Percentiles rank a stretch among this genome's conserved stretches.
phyloP scores from a whole-genome alignment of 1,140 invertebrate genomes.

The Drosophila ficusphila region DNA sequence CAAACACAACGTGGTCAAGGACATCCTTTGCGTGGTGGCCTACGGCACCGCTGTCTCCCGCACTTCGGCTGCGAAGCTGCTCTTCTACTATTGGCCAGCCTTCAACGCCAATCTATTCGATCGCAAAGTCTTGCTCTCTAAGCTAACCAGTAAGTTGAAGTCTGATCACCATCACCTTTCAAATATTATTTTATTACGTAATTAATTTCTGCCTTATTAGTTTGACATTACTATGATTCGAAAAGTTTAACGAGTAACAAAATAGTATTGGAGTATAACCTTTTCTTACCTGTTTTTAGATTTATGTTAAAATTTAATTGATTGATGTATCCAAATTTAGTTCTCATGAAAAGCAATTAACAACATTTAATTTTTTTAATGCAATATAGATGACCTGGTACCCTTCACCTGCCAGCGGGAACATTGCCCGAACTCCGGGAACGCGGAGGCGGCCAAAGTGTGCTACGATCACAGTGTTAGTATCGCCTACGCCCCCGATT shows the following conservation, averaged over 20 bases:
- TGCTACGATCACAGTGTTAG: conserved; percentile 95
- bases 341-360: too few relatives aligned
- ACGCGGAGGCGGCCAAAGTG: conserved; percentile 95
- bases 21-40: conserved; percentile 97
- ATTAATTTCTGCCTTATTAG: too few relatives aligned
- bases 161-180: not conserved
- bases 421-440: conserved; percentile 92
- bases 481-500: conserved; percentile 92
- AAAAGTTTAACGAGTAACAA: too few relatives aligned
- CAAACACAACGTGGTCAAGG: conserved; percentile 94
- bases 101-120: conserved; percentile 97
- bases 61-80: conserved; percentile 96
- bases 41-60: conserved; percentile 97
- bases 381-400: conserved; percentile 87
- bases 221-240: too few relatives aligned
- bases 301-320: not conserved
- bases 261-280: too few relatives aligned
- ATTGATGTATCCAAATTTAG: too few relatives aligned
- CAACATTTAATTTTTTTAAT: conserved; percentile 9
- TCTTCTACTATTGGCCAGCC: conserved; percentile 99
- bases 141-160: conserved; percentile 91
- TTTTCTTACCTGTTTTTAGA: too few relatives aligned
- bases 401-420: conserved; percentile 94
- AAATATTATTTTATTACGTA: not conserved
- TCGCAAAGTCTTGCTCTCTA: conserved; percentile 93